phyloP scores from a whole-genome alignment of 2,113 vertebrate species.

The Geococcyx californianus region DNA sequence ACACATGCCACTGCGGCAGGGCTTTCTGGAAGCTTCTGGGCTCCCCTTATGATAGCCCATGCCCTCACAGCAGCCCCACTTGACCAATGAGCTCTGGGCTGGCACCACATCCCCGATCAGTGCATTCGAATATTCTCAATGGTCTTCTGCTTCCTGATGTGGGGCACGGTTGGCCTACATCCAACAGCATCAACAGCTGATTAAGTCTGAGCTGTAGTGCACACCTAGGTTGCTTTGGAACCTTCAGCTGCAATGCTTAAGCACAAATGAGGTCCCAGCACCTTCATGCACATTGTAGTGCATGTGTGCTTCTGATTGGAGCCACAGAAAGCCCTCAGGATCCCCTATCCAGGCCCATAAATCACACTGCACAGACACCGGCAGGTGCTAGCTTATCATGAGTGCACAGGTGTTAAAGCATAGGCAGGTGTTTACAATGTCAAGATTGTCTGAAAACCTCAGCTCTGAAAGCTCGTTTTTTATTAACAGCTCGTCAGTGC shows the following conservation, averaged over 20 bases:
- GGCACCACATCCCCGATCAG: fast-evolving
- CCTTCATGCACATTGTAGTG: fast-evolving
- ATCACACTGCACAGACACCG: not conserved
- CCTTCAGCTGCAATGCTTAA: not conserved
- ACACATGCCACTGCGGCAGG: fast-evolving
- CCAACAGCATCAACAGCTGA: not conserved
- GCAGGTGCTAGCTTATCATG: not conserved
- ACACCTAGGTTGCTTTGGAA: fast-evolving
- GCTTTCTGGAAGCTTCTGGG: not conserved
- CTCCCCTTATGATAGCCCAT: too few relatives aligned
- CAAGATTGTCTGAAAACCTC: not conserved
- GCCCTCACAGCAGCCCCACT: not conserved
- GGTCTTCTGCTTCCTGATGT: not conserved
- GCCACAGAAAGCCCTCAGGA: not conserved
- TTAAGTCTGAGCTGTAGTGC: not conserved
- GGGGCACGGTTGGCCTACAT: fast-evolving
- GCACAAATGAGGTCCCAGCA: fast-evolving
- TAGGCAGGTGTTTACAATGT: not conserved
- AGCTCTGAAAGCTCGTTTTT: not conserved
- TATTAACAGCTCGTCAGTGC: not conserved
- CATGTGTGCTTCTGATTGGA: fast-evolving
- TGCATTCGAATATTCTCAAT: fast-evolving
- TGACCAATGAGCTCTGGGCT: too few relatives aligned
- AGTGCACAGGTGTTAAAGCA: not conserved
- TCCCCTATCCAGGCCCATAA: not conserved